Base-by-base conservation (phyloP, 2,113 vertebrate genomes). In the Nannospalax galili region DNA sequence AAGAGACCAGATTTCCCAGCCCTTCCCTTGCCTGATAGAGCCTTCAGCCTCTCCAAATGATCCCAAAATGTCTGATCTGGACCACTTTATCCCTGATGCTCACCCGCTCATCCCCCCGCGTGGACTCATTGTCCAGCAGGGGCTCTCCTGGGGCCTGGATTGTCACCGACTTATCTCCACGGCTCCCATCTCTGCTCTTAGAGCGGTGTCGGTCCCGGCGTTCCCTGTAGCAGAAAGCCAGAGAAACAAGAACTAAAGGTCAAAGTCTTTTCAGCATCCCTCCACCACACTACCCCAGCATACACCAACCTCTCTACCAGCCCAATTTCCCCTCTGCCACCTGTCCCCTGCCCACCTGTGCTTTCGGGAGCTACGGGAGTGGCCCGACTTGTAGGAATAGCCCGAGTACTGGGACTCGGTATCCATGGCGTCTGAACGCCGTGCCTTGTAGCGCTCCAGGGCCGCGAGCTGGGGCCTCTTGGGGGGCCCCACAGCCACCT, bases 131-230 rank as follows among this genome's bases (percentile, higher is more conserved):
- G 92, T 99, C 99, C 94, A 99, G 97, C 96, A 99, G 97, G 1
- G 99, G 99, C 86, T 99, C 99, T 15, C 99, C 99, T 0, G 99
- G 99, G 0, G 99, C 99, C 98, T 99, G 99, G 97, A 99, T 99
- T 1, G 99, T 99, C 90, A 99, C 99, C 0, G 99, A 99, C 89
- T 99, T 99, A 98, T 99, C 99, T 62, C 98, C 99, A 0, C 99
- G 99, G 84, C 99, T 99, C 96, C 99, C 98, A 0, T 99, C 99
- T 72, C 99, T 98, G 84, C 99, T 99, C 52, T 99, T 99, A 0
- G 99, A 99, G 90, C 99, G 99, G 56, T 99, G 99, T 0, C 99
- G 98, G 80, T 99, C 99, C 96, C 99, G 98, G 6, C 99, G 98
- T 12, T 99, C 99, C 98, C 99, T 99, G 73, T 15, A 91, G 8